These are phyloP conservation scores for Psococerastis gibbosa DNA, from an alignment of 2,888 invertebrate genomes.

Conservation along the genomic window DNA sequence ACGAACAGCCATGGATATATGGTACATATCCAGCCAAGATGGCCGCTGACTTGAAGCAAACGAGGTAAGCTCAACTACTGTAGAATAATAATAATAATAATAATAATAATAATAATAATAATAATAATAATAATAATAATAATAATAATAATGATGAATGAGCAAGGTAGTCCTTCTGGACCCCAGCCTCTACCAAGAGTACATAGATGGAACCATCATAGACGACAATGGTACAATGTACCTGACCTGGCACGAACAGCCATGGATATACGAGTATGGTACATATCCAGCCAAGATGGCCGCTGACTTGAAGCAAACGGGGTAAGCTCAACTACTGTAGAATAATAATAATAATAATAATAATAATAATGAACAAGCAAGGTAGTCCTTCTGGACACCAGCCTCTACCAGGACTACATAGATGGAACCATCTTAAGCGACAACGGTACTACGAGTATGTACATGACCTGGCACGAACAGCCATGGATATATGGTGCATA, in stretches of 20 bases:
- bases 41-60: not conserved
- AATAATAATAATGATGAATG: too few relatives aligned
- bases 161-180: not conserved
- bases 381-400: not conserved
- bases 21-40: not conserved
- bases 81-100: too few relatives aligned
- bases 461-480: not conserved
- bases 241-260: not conserved
- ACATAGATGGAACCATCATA: not conserved
- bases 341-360: too few relatives aligned
- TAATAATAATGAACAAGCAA: too few relatives aligned
- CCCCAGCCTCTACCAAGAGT: not conserved
- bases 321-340: too few relatives aligned
- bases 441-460: not conserved
- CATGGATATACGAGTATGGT: not conserved
- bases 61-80: too few relatives aligned
- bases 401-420: not conserved
- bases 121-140: too few relatives aligned
- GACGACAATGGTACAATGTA: not conserved
- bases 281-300: not conserved
- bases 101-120: too few relatives aligned
- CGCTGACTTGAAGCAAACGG: not conserved
- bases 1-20: not conserved
- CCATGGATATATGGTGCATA: not conserved
- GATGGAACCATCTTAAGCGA: not conserved